phyloP scores from a whole-genome alignment of 2,888 invertebrate species.

The Oscheius sp. region DNA sequence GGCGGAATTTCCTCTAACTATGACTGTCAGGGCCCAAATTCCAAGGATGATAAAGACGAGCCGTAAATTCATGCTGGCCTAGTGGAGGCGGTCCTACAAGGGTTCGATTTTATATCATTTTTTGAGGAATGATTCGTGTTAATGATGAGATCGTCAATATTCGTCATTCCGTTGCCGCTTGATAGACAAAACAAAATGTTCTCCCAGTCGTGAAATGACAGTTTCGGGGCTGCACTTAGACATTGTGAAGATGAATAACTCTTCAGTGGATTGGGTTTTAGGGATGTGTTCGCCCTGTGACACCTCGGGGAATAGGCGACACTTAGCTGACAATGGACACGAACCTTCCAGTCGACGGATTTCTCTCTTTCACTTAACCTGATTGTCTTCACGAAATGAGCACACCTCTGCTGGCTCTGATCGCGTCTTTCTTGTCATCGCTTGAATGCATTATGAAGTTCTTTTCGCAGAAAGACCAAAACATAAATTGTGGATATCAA shows the following conservation, averaged over 20 bases:
- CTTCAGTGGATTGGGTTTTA: constrained; percentile 19
- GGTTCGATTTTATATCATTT: too few species aligned
- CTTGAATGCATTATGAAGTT: not conserved
- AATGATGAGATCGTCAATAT: not conserved
- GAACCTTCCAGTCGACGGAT: constrained; percentile 1
- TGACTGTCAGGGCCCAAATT: not conserved
- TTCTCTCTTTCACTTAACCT: constrained; percentile 9
- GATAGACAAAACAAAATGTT: not conserved
- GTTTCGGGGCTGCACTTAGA: not conserved
- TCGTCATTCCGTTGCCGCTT: not conserved
- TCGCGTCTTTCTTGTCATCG: not conserved
- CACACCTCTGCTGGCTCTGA: not conserved
- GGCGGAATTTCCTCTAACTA: not conserved
- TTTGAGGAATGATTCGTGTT: not conserved
- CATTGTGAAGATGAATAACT: constrained; percentile 17
- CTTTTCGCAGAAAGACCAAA: not conserved
- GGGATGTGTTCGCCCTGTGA: constrained; percentile 13
- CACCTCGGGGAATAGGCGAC: constrained; percentile 27
- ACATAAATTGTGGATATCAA: not conserved
- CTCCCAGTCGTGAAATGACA: too few species aligned
- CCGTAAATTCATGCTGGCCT: too few species aligned
- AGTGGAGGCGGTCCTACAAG: too few species aligned
- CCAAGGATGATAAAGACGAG: not conserved
- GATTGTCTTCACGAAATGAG: not conserved
- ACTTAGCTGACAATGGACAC: constrained; percentile 26